phyloP scores from a whole-genome alignment of 2,113 vertebrate species.

The Piaya cayana region DNA sequence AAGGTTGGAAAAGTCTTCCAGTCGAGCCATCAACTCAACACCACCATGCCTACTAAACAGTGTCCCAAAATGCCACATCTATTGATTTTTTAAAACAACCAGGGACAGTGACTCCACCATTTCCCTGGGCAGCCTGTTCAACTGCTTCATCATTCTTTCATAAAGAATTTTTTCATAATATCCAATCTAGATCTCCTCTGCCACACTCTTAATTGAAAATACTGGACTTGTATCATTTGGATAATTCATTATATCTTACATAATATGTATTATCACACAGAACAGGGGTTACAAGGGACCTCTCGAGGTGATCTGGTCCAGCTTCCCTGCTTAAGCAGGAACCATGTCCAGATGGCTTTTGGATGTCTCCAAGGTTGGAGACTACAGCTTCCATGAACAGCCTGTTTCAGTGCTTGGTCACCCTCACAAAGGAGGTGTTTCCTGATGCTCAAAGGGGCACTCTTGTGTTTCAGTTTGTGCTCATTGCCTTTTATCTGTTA shows the following conservation, averaged over 20 bases:
- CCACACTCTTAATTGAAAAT: neutral
- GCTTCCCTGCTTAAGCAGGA: neutral
- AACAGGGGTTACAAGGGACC: neutral
- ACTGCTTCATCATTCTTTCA: too few relatives aligned
- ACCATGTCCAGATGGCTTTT: rapidly evolving
- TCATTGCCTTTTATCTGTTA: too few relatives aligned
- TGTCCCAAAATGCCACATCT: too few relatives aligned
- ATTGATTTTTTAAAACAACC: too few relatives aligned
- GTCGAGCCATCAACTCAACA: too few relatives aligned
- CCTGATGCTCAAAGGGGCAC: neutral
- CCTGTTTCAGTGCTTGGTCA: neutral
- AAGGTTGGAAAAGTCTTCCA: too few relatives aligned
- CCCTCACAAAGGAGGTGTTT: neutral
- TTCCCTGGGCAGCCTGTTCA: too few relatives aligned
- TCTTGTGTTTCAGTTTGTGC: too few relatives aligned
- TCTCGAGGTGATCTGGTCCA: neutral
- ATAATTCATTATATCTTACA: neutral
- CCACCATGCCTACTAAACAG: too few relatives aligned
- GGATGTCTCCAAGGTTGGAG: neutral
- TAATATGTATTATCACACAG: neutral
- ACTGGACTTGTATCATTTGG: neutral
- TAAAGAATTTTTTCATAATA: too few relatives aligned
- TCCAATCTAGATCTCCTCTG: too few relatives aligned
- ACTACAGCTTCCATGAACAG: neutral
- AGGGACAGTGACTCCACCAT: too few relatives aligned